Base-by-base conservation (phyloP, 2,888 invertebrate species). In the Lysandra coridon region DNA sequence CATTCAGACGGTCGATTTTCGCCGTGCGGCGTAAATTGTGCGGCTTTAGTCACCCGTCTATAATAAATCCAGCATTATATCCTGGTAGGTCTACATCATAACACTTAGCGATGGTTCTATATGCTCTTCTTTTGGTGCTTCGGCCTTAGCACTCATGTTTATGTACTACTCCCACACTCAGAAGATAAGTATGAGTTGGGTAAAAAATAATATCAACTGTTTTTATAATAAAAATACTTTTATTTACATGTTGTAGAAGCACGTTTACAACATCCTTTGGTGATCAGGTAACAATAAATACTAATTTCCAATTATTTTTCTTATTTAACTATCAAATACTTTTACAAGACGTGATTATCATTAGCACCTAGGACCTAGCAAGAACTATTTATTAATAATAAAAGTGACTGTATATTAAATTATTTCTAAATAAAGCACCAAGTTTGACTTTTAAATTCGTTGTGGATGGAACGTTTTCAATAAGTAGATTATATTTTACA, bases 381-480 rank as follows among this genome's bases (percentile, higher is more conserved):
- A 69, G 33, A 69, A 33, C 33, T 69, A 37, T 33, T 4, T 14
- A 57, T 57, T 57, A 53, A 7, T 62, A 37, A 33, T 64, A 37
- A 69, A 33, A 37, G 69, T 69, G 12, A 33, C 33, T 69, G 3
- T 64, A 64, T 12, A 69, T 14, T 69, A 14, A 69, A 33, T 69
- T 33, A 69, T 14, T 33, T 33, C 33, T 69, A 17, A 69, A 14
- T 64, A 37, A 37, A 69, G 69, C 69, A 69, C 69, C 69, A 81
- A 83, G 89, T 91, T 85, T 92, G 92, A 92, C 92, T 92, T 76
- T 4, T 76, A 76, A 76, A 53, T 76, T 76, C 53, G 17, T 57
- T 33, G 53, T 76, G 12, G 49, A 49, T 30, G 12, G n/a, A 60
- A 37, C 6, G 12, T 77, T 60, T 37, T 17, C 23, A 57, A 10